phyloP scores from a whole-genome alignment of 1,140 invertebrate genomes.

The Eumaeus atala region DNA sequence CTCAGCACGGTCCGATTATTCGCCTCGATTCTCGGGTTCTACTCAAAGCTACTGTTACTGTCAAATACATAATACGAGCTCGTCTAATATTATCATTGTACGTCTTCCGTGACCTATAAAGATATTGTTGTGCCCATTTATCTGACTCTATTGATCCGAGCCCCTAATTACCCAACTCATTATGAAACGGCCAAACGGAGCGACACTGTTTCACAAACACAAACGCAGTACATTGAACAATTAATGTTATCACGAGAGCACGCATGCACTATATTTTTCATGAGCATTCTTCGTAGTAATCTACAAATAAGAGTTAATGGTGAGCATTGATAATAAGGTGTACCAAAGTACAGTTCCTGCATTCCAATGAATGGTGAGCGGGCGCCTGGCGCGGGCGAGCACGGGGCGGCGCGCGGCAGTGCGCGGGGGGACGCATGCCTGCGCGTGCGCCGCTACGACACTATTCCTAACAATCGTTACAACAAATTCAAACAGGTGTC shows the following conservation, averaged over 20 bases:
- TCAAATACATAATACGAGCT: slow-evolving; percentile 46
- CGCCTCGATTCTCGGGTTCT: too few species aligned
- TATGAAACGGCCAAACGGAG: too few species aligned
- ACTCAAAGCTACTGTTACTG: slow-evolving; percentile 51
- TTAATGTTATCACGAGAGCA: neutral
- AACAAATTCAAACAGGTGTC: slow-evolving; percentile 58
- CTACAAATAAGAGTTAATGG: slow-evolving; percentile 35
- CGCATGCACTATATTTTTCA: slow-evolving; percentile 10
- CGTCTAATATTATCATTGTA: slow-evolving; percentile 38
- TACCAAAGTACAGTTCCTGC: slow-evolving; percentile 48
- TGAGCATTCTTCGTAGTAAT: slow-evolving; percentile 20
- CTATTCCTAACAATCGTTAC: slow-evolving; percentile 43
- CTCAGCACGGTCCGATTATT: too few species aligned
- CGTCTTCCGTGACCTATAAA: slow-evolving; percentile 16
- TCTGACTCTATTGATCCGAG: too few species aligned
- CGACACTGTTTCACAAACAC: too few species aligned
- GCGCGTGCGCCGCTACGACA: slow-evolving; percentile 50
- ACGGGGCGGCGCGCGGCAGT: slow-evolving; percentile 22
- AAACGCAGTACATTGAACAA: too few species aligned
- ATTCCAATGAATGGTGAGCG: slow-evolving; percentile 54
- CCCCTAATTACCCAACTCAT: too few species aligned
- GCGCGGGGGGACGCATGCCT: slow-evolving; percentile 39
- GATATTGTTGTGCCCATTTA: slow-evolving; percentile 4
- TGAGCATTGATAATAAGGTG: slow-evolving; percentile 47
- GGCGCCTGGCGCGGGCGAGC: slow-evolving; percentile 23